Conservation (phyloP, 2,797 vertebrate genomes). For the Caiman crocodilus region DNA sequence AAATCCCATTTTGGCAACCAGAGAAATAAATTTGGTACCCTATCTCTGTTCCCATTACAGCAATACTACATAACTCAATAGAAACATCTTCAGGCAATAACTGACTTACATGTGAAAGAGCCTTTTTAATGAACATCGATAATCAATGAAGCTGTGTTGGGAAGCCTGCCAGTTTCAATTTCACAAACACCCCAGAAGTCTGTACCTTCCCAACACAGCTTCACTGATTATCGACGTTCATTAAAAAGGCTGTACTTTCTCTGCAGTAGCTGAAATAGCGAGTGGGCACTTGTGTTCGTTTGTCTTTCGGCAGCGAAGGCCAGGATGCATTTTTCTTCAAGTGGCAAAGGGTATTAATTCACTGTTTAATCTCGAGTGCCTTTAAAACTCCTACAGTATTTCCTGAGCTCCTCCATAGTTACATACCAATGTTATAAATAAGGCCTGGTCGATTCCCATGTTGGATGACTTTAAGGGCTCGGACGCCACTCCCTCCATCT, state of each 20-base stretch:
- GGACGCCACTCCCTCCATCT: slow-evolving; percentile 95
- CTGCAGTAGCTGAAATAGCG: background rate
- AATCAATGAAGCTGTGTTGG: background rate
- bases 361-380: too few relatives aligned
- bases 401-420: rapidly evolving
- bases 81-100: background rate
- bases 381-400: too few relatives aligned
- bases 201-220: background rate
- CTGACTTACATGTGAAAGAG: background rate
- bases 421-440: slow-evolving; percentile 97
- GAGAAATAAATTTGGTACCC: background rate
- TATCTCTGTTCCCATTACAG: background rate
- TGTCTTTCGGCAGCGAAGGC: background rate
- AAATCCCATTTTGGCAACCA: background rate
- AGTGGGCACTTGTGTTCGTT: background rate
- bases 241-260: background rate
- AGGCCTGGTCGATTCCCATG: slow-evolving; percentile 95
- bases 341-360: too few relatives aligned
- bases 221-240: too few relatives aligned
- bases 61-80: background rate
- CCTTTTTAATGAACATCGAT: background rate
- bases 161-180: background rate
- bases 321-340: background rate
- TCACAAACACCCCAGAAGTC: background rate
- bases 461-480: slow-evolving; percentile 97